Evolutionary conservation across 2,797 vertebrate genomes (phyloP).

Genomic region (Todus mexicanus): DNA sequence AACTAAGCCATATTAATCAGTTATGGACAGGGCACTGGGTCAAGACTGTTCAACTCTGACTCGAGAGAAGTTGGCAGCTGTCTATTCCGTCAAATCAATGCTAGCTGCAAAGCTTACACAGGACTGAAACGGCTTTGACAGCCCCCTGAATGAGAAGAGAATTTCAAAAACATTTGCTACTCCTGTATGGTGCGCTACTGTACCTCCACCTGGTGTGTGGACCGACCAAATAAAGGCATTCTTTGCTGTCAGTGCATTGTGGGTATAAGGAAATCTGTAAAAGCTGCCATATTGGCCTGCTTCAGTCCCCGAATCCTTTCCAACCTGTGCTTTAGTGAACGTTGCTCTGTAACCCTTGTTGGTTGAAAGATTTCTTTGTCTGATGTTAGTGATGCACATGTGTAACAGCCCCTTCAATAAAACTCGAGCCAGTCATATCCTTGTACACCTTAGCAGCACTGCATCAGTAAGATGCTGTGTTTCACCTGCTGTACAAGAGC

Average conservation of each 20-base stretch:
- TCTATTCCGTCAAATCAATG: constrained; percentile 35
- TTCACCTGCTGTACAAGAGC: constrained; percentile 77
- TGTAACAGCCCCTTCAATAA: constrained; percentile 78
- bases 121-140: constrained; percentile 63
- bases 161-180: constrained; percentile 59
- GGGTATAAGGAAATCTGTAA: constrained; percentile 86
- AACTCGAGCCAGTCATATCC: constrained; percentile 75
- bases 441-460: constrained; percentile 79
- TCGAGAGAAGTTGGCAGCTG: constrained; percentile 75
- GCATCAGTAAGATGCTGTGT: constrained; percentile 73
- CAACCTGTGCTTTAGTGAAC: constrained; percentile 92
- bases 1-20: constrained; percentile 90
- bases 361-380: constrained; percentile 92
- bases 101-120: constrained; percentile 61
- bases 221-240: constrained; percentile 80
- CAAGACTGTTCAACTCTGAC: constrained; percentile 72
- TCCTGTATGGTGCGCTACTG: constrained; percentile 51
- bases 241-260: constrained; percentile 93
- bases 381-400: constrained; percentile 92
- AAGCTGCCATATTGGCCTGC: constrained; percentile 84
- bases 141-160: constrained; percentile 13
- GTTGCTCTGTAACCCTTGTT: constrained; percentile 92
- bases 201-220: constrained; percentile 70
- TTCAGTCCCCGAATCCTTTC: constrained; percentile 73
- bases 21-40: constrained; percentile 72